phyloP scores from a whole-genome alignment of 2,797 vertebrate species.

The Hirundo rustica region DNA sequence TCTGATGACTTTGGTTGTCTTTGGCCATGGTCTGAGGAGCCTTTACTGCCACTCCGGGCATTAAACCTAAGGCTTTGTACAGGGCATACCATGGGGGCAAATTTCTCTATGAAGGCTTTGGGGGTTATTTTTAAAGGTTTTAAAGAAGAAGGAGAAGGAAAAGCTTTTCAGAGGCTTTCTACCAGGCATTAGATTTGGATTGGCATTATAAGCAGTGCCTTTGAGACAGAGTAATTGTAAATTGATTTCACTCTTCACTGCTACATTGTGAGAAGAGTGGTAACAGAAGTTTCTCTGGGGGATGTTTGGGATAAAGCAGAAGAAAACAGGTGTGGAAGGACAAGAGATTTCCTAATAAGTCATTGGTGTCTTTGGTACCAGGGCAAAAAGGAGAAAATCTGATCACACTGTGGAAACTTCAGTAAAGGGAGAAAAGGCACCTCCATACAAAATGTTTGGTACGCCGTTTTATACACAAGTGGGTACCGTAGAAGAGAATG shows the following conservation, averaged over 20 bases:
- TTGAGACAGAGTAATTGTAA: neutral
- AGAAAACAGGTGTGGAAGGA: neutral
- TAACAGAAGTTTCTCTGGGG: neutral
- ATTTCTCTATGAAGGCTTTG: neutral
- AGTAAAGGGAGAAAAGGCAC: neutral
- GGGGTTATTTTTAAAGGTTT: neutral
- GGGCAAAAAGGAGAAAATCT: neutral
- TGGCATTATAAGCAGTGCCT: neutral
- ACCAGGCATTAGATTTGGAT: neutral
- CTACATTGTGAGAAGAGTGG: neutral
- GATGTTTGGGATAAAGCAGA: neutral
- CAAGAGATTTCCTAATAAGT: neutral
- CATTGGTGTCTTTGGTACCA: neutral
- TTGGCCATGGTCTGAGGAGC: neutral
- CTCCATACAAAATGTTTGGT: neutral
- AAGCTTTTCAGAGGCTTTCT: neutral
- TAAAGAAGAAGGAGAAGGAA: neutral
- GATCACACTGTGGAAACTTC: neutral
- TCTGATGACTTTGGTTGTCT: neutral
- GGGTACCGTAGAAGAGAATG: neutral
- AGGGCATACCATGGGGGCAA: accelerated
- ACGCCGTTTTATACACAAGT: neutral
- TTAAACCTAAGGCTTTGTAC: neutral
- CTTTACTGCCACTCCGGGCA: neutral
- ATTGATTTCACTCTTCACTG: neutral